Percentiles rank a stretch among this genome's conserved stretches.
Conservation (phyloP, 2,888 invertebrate species). For the Drosophila neutralis region DNA sequence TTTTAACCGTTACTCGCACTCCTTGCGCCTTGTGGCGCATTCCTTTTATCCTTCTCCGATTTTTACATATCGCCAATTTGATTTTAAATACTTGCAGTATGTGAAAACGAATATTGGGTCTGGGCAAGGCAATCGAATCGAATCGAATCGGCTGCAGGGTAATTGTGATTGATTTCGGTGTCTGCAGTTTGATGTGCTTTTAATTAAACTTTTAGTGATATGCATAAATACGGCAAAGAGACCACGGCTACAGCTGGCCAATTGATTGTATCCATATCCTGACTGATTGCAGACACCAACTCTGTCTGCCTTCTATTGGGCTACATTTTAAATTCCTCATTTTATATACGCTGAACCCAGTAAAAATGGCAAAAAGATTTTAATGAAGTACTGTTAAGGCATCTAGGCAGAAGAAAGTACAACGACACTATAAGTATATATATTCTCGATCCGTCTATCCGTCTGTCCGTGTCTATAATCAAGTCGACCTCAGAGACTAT, state of each 20-base stretch:
- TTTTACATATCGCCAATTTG: constrained; percentile 52
- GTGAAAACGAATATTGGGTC: constrained; percentile 5
- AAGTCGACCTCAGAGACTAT: background rate
- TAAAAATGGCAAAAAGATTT: background rate
- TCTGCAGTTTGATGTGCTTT: constrained; percentile 71
- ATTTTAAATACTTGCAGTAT: constrained; percentile 25
- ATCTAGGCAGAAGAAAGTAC: background rate
- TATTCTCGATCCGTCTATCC: background rate
- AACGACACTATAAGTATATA: background rate
- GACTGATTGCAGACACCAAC: background rate
- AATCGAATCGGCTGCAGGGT: constrained; percentile 28
- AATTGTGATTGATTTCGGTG: constrained; percentile 77
- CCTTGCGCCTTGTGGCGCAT: constrained; percentile 19
- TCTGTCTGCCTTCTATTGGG: background rate
- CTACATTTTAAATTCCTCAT: background rate
- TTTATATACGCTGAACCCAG: background rate
- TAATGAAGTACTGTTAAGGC: background rate
- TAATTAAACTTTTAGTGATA: constrained; percentile 74
- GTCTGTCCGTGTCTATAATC: background rate
- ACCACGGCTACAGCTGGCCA: constrained; percentile 9
- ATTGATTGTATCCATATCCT: constrained; percentile 35
- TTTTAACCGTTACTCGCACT: constrained; percentile 6
- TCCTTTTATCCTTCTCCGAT: constrained; percentile 45
- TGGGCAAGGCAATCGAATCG: constrained; percentile 2
- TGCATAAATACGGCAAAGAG: constrained; percentile 63